These are phyloP conservation scores for Ectropis crepuscularia DNA, from an alignment of 2,888 invertebrate species.

Conservation along the genomic window DNA sequence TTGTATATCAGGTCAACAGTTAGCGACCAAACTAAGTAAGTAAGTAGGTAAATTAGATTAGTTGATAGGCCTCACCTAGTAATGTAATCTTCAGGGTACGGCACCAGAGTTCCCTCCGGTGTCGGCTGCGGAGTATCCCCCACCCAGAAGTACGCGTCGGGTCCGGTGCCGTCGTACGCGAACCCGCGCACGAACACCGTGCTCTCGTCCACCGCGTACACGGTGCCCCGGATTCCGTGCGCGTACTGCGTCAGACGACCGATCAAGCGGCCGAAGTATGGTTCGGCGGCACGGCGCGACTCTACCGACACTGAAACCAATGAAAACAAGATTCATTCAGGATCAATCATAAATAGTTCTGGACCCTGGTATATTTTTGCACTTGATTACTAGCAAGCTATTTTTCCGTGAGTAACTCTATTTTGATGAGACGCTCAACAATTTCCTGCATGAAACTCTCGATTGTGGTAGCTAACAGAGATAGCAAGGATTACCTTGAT, in stretches of 20 bases:
- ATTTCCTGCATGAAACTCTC: too few species aligned
- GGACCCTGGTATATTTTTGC: too few species aligned
- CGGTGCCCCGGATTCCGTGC: conserved; percentile 92
- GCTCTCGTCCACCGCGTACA: conserved; percentile 94
- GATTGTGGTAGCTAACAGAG: too few species aligned
- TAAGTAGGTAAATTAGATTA: too few species aligned
- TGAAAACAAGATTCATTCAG: neutral
- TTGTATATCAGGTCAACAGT: too few species aligned
- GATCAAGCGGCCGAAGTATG: conserved; percentile 91
- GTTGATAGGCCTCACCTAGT: conserved; percentile 86
- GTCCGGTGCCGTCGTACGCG: conserved; percentile 94
- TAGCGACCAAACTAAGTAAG: too few species aligned
- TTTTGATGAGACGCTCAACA: too few species aligned
- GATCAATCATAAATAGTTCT: too few species aligned
- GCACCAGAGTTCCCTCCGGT: conserved; percentile 93
- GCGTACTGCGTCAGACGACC: conserved; percentile 90
- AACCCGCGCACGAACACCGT: conserved; percentile 94
- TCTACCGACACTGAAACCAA: conserved; percentile 51
- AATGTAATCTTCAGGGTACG: conserved; percentile 93
- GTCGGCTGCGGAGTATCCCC: conserved; percentile 92
- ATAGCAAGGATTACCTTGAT: too few species aligned
- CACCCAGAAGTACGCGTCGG: conserved; percentile 96
- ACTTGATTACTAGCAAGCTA: too few species aligned
- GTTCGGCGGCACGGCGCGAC: conserved; percentile 74
- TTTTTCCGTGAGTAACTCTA: too few species aligned